Conservation (phyloP, 2,888 invertebrate genomes). For the Boloria selene region DNA sequence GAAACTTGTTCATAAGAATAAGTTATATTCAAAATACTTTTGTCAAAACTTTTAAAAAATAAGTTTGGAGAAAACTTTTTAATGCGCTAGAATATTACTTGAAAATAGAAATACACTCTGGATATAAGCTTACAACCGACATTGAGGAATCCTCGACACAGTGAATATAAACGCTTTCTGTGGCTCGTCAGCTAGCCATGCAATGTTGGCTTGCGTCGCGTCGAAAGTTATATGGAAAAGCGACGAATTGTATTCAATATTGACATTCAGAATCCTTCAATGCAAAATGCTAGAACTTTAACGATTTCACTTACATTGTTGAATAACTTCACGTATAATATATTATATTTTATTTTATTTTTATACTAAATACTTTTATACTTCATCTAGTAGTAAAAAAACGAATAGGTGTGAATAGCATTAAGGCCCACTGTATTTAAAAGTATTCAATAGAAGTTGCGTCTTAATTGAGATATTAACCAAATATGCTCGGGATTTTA, state of each 20-base stretch:
- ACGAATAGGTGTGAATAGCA: too few species aligned
- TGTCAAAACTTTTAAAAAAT: background rate
- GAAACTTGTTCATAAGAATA: too few species aligned
- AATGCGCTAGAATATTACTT: background rate
- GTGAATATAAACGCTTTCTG: background rate
- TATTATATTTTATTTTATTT: too few species aligned
- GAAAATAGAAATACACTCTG: background rate
- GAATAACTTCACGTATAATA: too few species aligned
- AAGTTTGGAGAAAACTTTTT: background rate
- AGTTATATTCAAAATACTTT: background rate
- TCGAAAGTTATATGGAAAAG: background rate
- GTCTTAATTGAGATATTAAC: too few species aligned
- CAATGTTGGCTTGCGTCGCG: too few species aligned
- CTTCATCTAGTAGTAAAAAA: too few species aligned
- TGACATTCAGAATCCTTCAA: background rate
- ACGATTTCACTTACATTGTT: too few species aligned
- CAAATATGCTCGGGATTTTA: too few species aligned
- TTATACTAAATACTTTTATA: too few species aligned
- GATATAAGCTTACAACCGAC: background rate
- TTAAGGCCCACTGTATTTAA: too few species aligned
- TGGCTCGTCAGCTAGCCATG: background rate
- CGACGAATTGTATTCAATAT: conserved; percentile 3
- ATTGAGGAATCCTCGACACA: background rate
- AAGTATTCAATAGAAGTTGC: too few species aligned
- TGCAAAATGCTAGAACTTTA: background rate